Conservation (phyloP, 2,797 vertebrate genomes). For the Percopsis omiscomaycus region DNA sequence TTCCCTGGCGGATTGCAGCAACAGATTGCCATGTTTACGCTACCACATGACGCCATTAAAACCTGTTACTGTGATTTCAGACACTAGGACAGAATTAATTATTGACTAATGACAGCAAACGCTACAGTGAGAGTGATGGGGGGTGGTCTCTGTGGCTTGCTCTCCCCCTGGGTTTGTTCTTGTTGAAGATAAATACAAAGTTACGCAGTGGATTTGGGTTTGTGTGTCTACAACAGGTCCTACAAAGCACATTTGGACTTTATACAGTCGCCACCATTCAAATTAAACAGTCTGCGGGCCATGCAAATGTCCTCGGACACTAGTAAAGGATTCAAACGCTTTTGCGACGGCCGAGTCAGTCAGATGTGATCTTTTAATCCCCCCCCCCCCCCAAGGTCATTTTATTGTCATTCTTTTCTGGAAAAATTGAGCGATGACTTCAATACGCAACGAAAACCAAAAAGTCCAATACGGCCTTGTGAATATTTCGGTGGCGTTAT, state of each 20-base stretch:
- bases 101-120: slow-evolving; percentile 79
- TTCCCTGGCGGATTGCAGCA: slow-evolving; percentile 79
- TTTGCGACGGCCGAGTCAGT: slow-evolving; percentile 38
- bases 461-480: slow-evolving; percentile 21
- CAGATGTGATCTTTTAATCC: slow-evolving; percentile 49
- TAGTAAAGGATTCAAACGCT: slow-evolving; percentile 31
- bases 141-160: slow-evolving; percentile 50
- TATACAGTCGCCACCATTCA: slow-evolving; percentile 33
- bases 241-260: slow-evolving; percentile 46
- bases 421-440: slow-evolving; percentile 38
- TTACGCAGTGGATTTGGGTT: slow-evolving; percentile 75
- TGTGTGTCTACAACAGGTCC: slow-evolving; percentile 74
- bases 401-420: slow-evolving; percentile 59
- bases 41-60: slow-evolving; percentile 82
- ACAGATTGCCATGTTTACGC: slow-evolving; percentile 86
- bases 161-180: slow-evolving; percentile 60
- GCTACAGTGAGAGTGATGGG: slow-evolving; percentile 64
- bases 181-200: slow-evolving; percentile 66
- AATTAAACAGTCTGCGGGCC: slow-evolving; percentile 9
- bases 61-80: slow-evolving; percentile 83
- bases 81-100: slow-evolving; percentile 77
- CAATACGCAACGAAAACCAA: slow-evolving; percentile 26
- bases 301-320: slow-evolving; percentile 1
- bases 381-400: slow-evolving; percentile 74
- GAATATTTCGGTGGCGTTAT: slow-evolving; percentile 22